phyloP scores from a whole-genome alignment of 2,113 vertebrate species.

The Castor canadensis region DNA sequence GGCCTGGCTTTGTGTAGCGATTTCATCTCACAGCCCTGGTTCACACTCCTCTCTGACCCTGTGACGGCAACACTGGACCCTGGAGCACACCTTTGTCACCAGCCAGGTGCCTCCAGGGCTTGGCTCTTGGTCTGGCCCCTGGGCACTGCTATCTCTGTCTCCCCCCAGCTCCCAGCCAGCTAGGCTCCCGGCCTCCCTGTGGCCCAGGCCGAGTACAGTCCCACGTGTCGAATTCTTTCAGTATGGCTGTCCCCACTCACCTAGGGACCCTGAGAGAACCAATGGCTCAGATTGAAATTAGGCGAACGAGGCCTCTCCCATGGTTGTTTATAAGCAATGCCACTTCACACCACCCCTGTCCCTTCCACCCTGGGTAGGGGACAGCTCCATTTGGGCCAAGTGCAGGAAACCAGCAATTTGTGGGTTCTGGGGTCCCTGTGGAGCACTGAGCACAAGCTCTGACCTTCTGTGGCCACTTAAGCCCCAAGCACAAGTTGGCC shows the following conservation, averaged over 20 bases:
- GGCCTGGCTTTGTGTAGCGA: background rate
- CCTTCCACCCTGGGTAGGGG: background rate
- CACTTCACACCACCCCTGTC: no score
- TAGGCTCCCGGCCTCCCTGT: no score
- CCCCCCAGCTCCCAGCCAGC: background rate
- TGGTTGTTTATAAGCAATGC: background rate
- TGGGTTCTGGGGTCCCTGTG: background rate
- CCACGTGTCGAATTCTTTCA: background rate
- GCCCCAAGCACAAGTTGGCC: rapidly evolving
- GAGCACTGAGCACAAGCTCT: no score
- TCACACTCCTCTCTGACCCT: background rate
- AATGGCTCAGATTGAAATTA: rapidly evolving
- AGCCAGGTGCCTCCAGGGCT: background rate
- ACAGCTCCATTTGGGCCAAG: background rate
- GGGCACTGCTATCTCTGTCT: background rate
- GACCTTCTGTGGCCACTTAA: background rate
- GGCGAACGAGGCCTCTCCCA: background rate
- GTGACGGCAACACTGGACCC: background rate
- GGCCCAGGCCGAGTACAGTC: rapidly evolving
- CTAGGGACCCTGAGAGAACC: background rate
- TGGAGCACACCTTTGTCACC: background rate
- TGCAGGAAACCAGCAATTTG: background rate
- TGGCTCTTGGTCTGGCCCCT: rapidly evolving
- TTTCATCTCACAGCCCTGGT: no score
- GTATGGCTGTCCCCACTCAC: no score